Conservation (phyloP, 2,888 invertebrate genomes). For the Tortricodes alternella region DNA sequence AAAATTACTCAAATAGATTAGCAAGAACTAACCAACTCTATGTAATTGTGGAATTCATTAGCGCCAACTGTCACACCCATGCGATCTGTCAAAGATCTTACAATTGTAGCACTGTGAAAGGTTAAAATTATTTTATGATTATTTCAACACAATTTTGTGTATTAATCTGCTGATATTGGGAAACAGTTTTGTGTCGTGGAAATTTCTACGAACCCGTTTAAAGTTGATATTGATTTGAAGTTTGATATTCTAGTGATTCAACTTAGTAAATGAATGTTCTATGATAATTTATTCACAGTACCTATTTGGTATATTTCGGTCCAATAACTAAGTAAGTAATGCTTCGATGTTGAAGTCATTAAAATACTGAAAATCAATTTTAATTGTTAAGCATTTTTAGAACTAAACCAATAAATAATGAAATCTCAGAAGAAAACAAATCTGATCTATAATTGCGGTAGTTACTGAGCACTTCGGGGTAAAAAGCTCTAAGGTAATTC, state of each 20-base stretch:
- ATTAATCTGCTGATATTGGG: not conserved
- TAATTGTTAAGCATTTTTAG: no score
- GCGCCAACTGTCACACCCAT: slow-evolving; percentile 45
- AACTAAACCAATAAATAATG: no score
- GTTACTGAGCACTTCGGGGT: no score
- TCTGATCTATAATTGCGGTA: no score
- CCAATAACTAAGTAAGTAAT: no score
- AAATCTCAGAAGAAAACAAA: no score
- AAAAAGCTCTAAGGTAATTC: no score
- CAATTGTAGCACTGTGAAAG: slow-evolving; percentile 43
- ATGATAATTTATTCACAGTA: no score
- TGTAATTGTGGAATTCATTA: slow-evolving; percentile 53
- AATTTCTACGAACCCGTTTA: not conserved
- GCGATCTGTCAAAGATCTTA: slow-evolving; percentile 49
- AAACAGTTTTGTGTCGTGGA: not conserved
- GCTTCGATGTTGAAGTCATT: no score
- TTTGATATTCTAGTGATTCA: not conserved
- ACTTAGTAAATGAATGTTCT: no score
- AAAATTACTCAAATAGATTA: slow-evolving; percentile 6
- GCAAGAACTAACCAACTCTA: slow-evolving; percentile 39
- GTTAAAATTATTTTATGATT: slow-evolving; percentile 34
- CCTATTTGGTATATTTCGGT: no score
- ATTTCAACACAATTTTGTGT: slow-evolving; percentile 3
- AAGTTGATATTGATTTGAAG: not conserved
- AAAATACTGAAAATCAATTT: no score